These are phyloP conservation scores for Columba livia DNA, from an alignment of 2,113 vertebrate species.

Conservation along the genomic window DNA sequence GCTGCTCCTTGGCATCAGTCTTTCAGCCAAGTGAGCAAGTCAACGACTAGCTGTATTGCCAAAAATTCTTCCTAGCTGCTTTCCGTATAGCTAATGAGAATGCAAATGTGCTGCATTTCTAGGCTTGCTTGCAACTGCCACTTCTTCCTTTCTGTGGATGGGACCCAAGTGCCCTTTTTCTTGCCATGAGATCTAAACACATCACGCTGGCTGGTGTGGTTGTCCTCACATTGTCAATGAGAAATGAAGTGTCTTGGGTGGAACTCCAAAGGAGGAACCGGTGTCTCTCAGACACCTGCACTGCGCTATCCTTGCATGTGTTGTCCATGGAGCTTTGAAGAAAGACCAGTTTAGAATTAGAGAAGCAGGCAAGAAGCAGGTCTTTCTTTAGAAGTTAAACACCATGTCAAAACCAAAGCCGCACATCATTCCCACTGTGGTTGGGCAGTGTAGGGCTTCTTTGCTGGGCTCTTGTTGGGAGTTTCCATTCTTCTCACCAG, in stretches of 20 bases:
- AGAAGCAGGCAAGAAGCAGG: not conserved
- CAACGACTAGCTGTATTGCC: slow-evolving; percentile 19
- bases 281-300: not conserved
- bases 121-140: not conserved
- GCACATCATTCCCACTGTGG: fast-evolving
- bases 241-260: not conserved
- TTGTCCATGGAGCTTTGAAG: not conserved
- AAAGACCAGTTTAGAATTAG: not conserved
- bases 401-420: not conserved
- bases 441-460: not conserved
- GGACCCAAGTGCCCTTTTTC: not conserved
- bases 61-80: slow-evolving; percentile 18
- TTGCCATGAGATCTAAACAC: not conserved
- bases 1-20: slow-evolving; percentile 32
- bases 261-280: not conserved
- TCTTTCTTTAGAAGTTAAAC: not conserved
- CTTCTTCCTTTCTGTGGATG: not conserved
- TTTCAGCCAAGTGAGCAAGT: slow-evolving; percentile 55
- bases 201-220: not conserved
- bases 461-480: not conserved
- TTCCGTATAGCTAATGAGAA: slow-evolving; percentile 27
- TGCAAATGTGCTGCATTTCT: not conserved
- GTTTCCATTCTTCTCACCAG: not conserved
- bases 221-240: not conserved
- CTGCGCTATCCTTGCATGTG: not conserved